These are phyloP conservation scores for Chrosomus eos DNA, from an alignment of 2,797 vertebrate genomes.

Conservation along the genomic window DNA sequence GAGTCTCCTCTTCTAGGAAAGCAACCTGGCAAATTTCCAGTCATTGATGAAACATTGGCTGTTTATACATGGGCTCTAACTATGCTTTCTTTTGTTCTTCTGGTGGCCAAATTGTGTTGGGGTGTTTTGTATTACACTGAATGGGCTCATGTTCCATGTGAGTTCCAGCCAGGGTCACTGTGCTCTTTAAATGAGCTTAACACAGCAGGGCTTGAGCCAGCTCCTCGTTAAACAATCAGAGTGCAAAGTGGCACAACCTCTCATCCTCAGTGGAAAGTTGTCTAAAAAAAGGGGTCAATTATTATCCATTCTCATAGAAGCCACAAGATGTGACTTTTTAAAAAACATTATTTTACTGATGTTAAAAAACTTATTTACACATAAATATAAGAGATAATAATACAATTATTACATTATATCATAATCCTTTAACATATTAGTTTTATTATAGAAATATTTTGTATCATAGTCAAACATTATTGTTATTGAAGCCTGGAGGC, in stretches of 20 bases:
- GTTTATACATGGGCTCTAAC: neutral
- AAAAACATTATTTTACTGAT: neutral
- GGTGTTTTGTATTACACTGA: constrained; percentile 30
- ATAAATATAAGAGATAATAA: neutral
- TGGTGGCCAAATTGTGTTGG: neutral
- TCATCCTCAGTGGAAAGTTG: neutral
- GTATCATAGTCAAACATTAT: neutral
- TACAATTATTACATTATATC: neutral
- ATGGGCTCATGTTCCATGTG: constrained; percentile 12
- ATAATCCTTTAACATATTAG: too few species aligned
- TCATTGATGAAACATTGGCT: neutral
- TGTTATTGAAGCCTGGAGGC: constrained; percentile 8
- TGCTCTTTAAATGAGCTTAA: constrained; percentile 48
- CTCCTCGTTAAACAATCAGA: constrained; percentile 4
- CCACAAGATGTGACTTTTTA: neutral
- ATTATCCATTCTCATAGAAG: constrained; percentile 7
- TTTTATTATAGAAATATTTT: neutral
- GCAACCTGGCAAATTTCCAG: constrained; percentile 1
- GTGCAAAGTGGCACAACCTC: constrained; percentile 2
- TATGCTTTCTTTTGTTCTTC: constrained; percentile 15
- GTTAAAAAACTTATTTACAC: too few species aligned
- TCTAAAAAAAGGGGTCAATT: constrained; percentile 24
- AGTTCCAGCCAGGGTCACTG: constrained; percentile 23
- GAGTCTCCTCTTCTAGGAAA: neutral
- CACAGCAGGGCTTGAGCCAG: constrained; percentile 24